These are phyloP conservation scores for Pseudomyrmex gracilis DNA, from an alignment of 1,140 invertebrate genomes.

Conservation along the genomic window DNA sequence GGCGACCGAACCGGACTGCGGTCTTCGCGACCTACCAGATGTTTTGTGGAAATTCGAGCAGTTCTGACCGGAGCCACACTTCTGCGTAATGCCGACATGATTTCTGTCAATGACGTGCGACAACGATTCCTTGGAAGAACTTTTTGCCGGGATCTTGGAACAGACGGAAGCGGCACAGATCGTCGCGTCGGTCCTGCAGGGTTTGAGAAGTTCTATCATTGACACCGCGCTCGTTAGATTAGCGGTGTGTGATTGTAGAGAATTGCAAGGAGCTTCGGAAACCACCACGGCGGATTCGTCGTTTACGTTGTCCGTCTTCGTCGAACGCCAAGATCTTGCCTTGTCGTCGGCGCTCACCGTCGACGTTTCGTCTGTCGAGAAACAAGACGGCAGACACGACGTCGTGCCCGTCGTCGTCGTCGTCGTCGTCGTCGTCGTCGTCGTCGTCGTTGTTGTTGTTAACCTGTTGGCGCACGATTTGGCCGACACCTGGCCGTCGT, in stretches of 20 bases:
- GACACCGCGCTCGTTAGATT: slow-evolving; percentile 29
- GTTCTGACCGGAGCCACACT: slow-evolving; percentile 74
- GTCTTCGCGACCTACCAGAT: slow-evolving; percentile 38
- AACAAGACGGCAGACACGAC: slow-evolving; percentile 77
- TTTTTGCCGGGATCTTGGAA: slow-evolving; percentile 50
- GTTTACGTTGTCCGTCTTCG: slow-evolving; percentile 67
- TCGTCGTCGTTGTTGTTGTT: slow-evolving; percentile 28
- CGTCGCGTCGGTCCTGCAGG: slow-evolving; percentile 69
- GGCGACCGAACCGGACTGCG: slow-evolving; percentile 44
- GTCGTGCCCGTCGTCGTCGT: slow-evolving; percentile 37
- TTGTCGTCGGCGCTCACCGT: slow-evolving; percentile 64
- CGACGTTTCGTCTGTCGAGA: slow-evolving; percentile 72
- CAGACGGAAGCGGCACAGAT: background rate
- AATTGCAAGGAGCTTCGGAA: slow-evolving; percentile 68
- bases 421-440: slow-evolving; percentile 37
- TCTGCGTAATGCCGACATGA: slow-evolving; percentile 61
- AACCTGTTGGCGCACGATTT: slow-evolving; percentile 51
- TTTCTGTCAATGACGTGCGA: slow-evolving; percentile 15
- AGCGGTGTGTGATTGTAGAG: slow-evolving; percentile 26
- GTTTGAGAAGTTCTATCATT: slow-evolving; percentile 58
- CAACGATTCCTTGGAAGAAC: slow-evolving; percentile 36
- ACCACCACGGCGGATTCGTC: slow-evolving; percentile 47
- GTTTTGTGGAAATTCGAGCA: slow-evolving; percentile 53
- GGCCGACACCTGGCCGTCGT: slow-evolving; percentile 24
- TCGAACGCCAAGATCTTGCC: slow-evolving; percentile 72